Base-by-base conservation (phyloP, 2,888 invertebrate species). In the Acanthacorydalis orientalis region DNA sequence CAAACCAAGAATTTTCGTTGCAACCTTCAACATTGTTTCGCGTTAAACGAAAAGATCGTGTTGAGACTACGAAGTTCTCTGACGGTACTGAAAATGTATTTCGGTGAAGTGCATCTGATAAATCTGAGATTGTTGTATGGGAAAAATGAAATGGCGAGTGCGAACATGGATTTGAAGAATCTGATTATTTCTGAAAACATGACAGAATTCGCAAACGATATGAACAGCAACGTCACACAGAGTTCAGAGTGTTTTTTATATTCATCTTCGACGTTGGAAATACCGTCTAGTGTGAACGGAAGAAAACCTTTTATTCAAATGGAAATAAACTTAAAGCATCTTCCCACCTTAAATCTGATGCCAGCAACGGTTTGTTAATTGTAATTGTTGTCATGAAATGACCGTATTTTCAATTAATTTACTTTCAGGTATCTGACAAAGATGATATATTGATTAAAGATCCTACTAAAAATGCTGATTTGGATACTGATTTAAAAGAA, bases 81-180 rank as follows among this genome's bases (percentile, higher is more conserved):
- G n/a, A 9, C 53, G 1, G 48, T 64, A 0, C 58, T 77, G 4
- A 61, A 59, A 9, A 59, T 64, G 11, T 75, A 74, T 59, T 68
- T 75, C 53, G 54, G 64, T 0, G 60, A 66, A 41, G 71, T 72
- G 32, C 68, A 75, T 7, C 62, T 66, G 48, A 62, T 74, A 10
- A 62, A 69, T 14, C 60, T 71, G 1, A 62, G 60, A 32, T 56
- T 75, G 0, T 69, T 68, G 50, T 61, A 60, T 7, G 57, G 55
- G 1, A 66, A 68, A 10, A 57, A 46, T 6, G 63, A 68, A 47
- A 57, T 73, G 7, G 73, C 70, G 62, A 55, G 55, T 58, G 57
- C 55, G 4, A 56, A 72, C 54, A 59, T 75, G 56, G 71, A 75
- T 52, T 64, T 75, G 1, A 65, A 69, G 15, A 67, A 73, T 40